Conservation (phyloP, 2,888 invertebrate genomes). For the Spisula subtruncata region DNA sequence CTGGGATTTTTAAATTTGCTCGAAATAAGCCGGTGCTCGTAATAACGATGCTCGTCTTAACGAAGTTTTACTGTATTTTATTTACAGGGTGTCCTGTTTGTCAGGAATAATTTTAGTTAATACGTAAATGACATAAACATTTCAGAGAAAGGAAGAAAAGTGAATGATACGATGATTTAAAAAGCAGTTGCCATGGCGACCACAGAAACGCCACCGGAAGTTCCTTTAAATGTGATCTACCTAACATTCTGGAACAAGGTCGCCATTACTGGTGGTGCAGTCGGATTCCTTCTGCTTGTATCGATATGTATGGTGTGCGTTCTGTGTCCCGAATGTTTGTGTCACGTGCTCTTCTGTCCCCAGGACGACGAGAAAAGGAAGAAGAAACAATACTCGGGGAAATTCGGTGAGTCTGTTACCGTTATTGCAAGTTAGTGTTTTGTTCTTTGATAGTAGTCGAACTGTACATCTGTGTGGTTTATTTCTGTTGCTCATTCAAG, state of each 20-base stretch:
- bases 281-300: conserved; percentile 72
- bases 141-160: neutral
- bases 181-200: conserved; percentile 83
- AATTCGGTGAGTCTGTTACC: conserved; percentile 23
- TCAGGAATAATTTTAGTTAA: neutral
- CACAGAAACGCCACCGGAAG: conserved; percentile 35
- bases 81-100: too few relatives aligned
- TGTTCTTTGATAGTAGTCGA: too few relatives aligned
- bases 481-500: too few relatives aligned
- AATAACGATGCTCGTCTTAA: too few relatives aligned
- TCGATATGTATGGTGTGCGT: conserved; percentile 74
- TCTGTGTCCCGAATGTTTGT: conserved; percentile 76
- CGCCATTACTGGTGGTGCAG: conserved; percentile 73
- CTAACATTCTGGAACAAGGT: conserved; percentile 78
- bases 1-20: too few relatives aligned
- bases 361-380: conserved; percentile 39
- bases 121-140: neutral
- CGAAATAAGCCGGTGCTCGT: too few relatives aligned
- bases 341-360: conserved; percentile 71
- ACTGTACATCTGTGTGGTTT: too few relatives aligned
- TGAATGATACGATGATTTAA: neutral
- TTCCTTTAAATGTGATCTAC: conserved; percentile 52
- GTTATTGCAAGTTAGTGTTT: too few relatives aligned
- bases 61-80: too few relatives aligned
- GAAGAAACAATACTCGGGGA: conserved; percentile 1